These are phyloP conservation scores for Cheiracanthium punctorium DNA, from an alignment of 2,888 invertebrate genomes.

Conservation along the genomic window DNA sequence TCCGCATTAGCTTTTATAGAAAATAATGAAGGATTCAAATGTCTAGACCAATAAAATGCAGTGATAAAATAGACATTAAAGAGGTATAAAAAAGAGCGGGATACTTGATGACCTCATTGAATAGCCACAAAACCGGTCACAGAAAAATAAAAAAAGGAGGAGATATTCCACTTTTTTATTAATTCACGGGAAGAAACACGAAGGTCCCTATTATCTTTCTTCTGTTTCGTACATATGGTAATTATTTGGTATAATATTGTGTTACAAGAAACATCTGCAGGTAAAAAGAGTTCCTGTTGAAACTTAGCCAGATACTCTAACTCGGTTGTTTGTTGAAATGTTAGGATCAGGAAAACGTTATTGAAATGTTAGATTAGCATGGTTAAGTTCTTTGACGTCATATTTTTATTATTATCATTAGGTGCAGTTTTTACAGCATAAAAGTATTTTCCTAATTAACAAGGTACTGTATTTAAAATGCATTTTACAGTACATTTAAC, in stretches of 20 bases:
- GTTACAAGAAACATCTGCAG: background rate
- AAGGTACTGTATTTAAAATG: no score
- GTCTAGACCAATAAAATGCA: slow-evolving; percentile 10
- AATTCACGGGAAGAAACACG: background rate
- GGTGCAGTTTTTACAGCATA: no score
- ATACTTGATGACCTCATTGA: background rate
- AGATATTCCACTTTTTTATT: background rate
- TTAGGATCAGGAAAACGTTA: background rate
- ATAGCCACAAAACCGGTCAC: slow-evolving; percentile 5
- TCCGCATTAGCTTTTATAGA: background rate
- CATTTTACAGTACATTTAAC: no score
- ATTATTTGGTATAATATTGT: slow-evolving; percentile 1
- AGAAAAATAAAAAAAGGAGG: background rate
- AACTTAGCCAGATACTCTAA: background rate
- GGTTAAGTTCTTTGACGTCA: no score
- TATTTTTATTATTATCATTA: no score
- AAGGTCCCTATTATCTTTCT: background rate
- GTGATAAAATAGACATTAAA: slow-evolving; percentile 10
- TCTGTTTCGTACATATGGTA: slow-evolving; percentile 1
- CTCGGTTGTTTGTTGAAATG: background rate
- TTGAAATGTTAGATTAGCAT: no score
- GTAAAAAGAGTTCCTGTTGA: background rate
- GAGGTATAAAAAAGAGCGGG: background rate
- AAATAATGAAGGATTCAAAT: background rate
- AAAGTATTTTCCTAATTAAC: no score